Conservation (phyloP, 92 coral and sea anemone species). For the Blastomussa wellsi region DNA sequence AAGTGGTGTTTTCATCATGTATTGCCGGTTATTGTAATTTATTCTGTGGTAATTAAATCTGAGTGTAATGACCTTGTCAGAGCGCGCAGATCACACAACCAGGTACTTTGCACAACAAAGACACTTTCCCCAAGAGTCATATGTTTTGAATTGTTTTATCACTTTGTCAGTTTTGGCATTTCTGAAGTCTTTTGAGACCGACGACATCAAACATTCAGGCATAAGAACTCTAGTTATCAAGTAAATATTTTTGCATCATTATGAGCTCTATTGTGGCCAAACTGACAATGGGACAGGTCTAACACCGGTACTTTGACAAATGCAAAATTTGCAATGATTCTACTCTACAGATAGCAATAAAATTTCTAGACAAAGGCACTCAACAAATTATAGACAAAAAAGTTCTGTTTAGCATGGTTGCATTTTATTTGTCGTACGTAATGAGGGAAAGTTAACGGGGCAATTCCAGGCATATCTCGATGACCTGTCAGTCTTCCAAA, state of each 20-base stretch:
- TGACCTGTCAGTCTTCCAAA: too few relatives aligned
- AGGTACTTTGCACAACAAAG: conserved; percentile 9
- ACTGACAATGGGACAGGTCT: background rate
- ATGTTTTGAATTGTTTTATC: background rate
- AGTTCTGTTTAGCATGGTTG: too few relatives aligned
- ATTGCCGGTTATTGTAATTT: background rate
- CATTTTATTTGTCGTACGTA: too few relatives aligned
- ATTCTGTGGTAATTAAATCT: background rate
- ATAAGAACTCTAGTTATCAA: background rate
- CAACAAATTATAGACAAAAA: too few relatives aligned
- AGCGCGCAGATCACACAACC: background rate
- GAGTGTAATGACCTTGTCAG: background rate
- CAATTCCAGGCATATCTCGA: too few relatives aligned
- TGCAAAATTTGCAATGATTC: too few relatives aligned
- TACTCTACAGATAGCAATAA: too few relatives aligned
- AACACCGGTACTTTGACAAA: too few relatives aligned
- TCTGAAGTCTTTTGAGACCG: background rate
- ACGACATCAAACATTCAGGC: conserved; percentile 9
- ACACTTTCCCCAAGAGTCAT: background rate
- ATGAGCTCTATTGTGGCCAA: background rate
- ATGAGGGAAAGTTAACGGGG: too few relatives aligned
- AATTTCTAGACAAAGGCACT: too few relatives aligned
- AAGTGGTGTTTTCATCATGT: background rate
- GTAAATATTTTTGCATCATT: background rate
- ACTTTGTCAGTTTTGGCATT: background rate